Base-by-base conservation (phyloP, 2,113 vertebrate genomes). In the Panurus biarmicus region DNA sequence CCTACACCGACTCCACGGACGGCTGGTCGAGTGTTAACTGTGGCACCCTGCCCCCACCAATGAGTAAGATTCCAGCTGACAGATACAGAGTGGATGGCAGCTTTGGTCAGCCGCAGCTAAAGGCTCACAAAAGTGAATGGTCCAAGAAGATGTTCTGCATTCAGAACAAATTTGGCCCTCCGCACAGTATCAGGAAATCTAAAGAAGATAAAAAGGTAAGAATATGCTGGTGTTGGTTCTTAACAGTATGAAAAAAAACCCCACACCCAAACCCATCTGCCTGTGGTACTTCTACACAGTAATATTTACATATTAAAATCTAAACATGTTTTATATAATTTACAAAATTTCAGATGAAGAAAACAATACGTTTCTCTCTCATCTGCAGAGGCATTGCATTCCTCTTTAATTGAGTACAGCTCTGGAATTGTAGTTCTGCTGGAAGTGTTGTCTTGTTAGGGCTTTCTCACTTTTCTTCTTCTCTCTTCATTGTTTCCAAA, bases 21-120 rank as follows among this genome's bases (percentile, higher is more conserved):
- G 99, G 99, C 44, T 99, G 99, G 99, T 99, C 99, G 5, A 99
- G 99, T 7, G 97, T 99, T 9, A 99, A 99, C 97, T 99, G 99
- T 53, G 98, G 99, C 86, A 99, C 99, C 7, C 98, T 99, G 83
- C 99, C 99, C 9, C 99, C 99, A 0, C 99, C 99, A 45, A 99
- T 99, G 99, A 99, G 38, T 91, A 99, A 99, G 97, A 99, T 99
- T 67, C 99, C 99, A 0, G 99, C 99, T 1, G 99, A 99, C 97
- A 98, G 99, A 74, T 99, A 99, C 96, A 96, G 99, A 67, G 98
- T 99, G 0, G 98, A 99, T 12, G 98, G 98, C 89, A 98, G 91
- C 95, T 98, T 98, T 77, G 97, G 95, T 40, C 98, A 98, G 54
- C 97, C 98, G 1, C 97, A 97, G 7, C 97, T 98, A 31, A 94